Evolutionary conservation across 2,113 vertebrate species (phyloP).

Genomic region (pig (Sus scrofa)): DNA sequence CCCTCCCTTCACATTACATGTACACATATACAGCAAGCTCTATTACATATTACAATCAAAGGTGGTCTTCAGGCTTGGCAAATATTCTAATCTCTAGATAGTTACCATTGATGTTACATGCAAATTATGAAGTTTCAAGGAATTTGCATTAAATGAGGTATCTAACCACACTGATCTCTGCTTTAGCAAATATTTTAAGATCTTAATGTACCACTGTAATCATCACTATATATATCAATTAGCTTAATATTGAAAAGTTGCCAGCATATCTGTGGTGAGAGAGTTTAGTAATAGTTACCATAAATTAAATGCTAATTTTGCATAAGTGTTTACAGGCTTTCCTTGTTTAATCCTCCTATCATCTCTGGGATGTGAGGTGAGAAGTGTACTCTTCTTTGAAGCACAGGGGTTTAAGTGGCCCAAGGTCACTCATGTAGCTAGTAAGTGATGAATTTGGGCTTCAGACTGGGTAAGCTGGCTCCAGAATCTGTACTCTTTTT

Average conservation of each 20-base stretch:
- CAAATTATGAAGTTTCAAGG: not conserved
- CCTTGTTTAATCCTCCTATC: not conserved
- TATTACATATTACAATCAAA: not conserved
- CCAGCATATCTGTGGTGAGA: not conserved
- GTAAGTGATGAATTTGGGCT: not conserved
- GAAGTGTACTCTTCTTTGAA: not conserved
- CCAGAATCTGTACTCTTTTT: not conserved
- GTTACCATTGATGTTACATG: not conserved
- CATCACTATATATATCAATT: not conserved
- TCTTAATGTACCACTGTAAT: not conserved
- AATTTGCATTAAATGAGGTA: slow-evolving; percentile 17
- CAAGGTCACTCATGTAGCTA: not conserved
- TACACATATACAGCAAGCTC: not conserved
- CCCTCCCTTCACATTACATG: not conserved
- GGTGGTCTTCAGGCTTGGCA: not conserved
- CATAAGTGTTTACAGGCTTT: not conserved
- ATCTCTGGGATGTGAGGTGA: not conserved
- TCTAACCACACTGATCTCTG: slow-evolving; percentile 12
- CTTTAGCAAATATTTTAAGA: slow-evolving; percentile 50
- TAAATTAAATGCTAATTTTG: not conserved
- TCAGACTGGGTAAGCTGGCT: not conserved
- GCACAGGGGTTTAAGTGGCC: not conserved
- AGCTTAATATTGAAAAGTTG: not conserved
- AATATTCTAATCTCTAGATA: slow-evolving; percentile 38
- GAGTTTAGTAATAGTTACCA: not conserved